Evolutionary conservation across 2,797 vertebrate species (phyloP).

Genomic region (Mormyrops boulengeri): DNA sequence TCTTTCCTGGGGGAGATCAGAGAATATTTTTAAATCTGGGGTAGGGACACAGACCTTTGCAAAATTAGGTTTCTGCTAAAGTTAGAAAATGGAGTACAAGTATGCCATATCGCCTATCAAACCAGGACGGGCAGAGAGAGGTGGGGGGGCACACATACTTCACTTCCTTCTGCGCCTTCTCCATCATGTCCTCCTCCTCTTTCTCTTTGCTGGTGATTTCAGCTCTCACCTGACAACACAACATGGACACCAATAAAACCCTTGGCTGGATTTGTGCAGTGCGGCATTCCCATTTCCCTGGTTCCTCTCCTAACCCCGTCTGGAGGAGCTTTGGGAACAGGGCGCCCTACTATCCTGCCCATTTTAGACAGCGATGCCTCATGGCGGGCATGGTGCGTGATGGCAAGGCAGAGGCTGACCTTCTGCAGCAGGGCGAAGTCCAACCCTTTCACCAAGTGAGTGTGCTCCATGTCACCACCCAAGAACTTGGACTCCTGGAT

Average conservation of each 20-base stretch:
- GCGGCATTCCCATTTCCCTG: neutral
- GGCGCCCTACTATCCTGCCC: neutral
- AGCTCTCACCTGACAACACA: constrained; percentile 75
- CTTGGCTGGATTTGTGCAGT: too few species aligned
- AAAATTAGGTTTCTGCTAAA: neutral
- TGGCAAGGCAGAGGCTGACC: constrained; percentile 51
- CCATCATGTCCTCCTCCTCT: constrained; percentile 95
- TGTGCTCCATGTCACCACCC: constrained; percentile 99
- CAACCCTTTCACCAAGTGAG: constrained; percentile 98
- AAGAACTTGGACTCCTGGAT: constrained; percentile 99
- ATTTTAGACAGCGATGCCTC: neutral
- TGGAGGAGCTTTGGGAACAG: neutral
- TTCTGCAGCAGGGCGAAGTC: constrained; percentile 95
- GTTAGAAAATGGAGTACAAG: neutral
- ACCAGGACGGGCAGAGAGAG: neutral
- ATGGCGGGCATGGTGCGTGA: neutral
- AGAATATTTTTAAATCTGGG: neutral
- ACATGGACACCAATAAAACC: neutral
- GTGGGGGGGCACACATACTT: constrained; percentile 66
- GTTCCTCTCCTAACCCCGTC: neutral
- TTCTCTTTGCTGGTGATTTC: constrained; percentile 96
- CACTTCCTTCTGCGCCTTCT: constrained; percentile 93
- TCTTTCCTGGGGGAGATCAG: constrained; percentile 72
- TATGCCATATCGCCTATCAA: neutral
- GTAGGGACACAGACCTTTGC: neutral